Evolutionary conservation across 2,113 vertebrate genomes (phyloP).

Genomic region (Neolamprologus falcicula): DNA sequence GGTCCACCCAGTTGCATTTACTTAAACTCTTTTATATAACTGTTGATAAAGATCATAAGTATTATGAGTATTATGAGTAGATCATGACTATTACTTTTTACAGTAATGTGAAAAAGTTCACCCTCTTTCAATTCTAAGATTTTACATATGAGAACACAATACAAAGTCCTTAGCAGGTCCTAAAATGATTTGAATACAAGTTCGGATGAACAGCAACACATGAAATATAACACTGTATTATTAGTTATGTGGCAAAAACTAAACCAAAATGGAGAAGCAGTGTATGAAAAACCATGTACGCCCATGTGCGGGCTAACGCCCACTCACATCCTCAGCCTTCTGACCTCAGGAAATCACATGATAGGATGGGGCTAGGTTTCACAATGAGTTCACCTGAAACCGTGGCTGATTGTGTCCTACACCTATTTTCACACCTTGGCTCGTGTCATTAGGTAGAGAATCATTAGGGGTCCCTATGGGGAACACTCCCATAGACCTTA

Average conservation of each 20-base stretch:
- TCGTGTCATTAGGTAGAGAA: not conserved
- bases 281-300: not conserved
- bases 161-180: not conserved
- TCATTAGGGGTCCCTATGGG: not conserved
- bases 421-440: not conserved
- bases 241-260: not conserved
- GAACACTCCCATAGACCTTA: not conserved
- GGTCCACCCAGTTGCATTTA: not conserved
- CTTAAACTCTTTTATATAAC: not conserved
- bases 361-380: not conserved
- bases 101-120: not conserved
- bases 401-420: rapidly evolving
- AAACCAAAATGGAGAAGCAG: not conserved
- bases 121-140: not conserved
- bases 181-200: not conserved
- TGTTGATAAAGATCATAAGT: not conserved
- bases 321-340: not conserved
- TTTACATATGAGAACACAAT: not conserved
- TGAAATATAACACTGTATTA: not conserved
- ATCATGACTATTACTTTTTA: not conserved
- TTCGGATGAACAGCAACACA: not conserved
- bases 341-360: not conserved
- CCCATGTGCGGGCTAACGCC: not conserved
- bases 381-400: not conserved
- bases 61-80: not conserved